A percentile compares a stretch with the other conserved stretches of the same genome.
phyloP scores from a whole-genome alignment of 2,888 invertebrate genomes.

The Endotricha flammealis region DNA sequence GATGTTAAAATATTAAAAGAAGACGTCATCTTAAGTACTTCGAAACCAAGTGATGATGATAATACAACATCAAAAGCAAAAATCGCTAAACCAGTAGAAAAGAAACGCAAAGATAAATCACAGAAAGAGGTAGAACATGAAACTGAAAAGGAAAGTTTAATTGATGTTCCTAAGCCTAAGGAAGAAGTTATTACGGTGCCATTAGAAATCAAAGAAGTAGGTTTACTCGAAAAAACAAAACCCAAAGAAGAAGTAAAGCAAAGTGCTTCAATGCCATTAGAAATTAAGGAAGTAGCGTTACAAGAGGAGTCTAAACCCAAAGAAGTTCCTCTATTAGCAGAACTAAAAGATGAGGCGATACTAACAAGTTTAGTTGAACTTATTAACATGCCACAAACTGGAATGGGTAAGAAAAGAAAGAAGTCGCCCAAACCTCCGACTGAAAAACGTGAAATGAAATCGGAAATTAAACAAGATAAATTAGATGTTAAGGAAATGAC shows the following conservation, averaged over 20 bases:
- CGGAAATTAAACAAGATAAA: background rate
- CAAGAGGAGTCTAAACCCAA: conserved; percentile 8
- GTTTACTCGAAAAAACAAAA: background rate
- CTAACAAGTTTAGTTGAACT: conserved; percentile 12
- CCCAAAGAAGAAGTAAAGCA: background rate
- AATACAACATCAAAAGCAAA: conserved; percentile 45
- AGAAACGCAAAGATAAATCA: conserved; percentile 40
- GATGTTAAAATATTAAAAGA: background rate
- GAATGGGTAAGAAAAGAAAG: conserved; percentile 26
- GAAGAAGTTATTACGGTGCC: background rate
- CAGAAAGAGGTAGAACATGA: conserved; percentile 1
- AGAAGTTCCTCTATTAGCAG: conserved; percentile 14
- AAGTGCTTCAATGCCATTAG: background rate
- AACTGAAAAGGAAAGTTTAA: background rate
- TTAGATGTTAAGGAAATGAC: too few species aligned
- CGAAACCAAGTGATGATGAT: conserved; percentile 17
- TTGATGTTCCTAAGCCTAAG: background rate
- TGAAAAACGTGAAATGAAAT: conserved; percentile 1
- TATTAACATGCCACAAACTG: conserved; percentile 19
- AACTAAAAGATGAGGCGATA: conserved; percentile 1
- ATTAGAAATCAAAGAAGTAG: too few species aligned
- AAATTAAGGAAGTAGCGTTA: background rate
- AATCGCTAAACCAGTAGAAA: conserved; percentile 60
- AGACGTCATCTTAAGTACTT: background rate
- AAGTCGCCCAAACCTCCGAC: conserved; percentile 29